Evolutionary conservation across 2,888 invertebrate species (phyloP), one percentile per base, ranked within the genome.

Genomic region (Drosophila hawaiiensis): DNA sequence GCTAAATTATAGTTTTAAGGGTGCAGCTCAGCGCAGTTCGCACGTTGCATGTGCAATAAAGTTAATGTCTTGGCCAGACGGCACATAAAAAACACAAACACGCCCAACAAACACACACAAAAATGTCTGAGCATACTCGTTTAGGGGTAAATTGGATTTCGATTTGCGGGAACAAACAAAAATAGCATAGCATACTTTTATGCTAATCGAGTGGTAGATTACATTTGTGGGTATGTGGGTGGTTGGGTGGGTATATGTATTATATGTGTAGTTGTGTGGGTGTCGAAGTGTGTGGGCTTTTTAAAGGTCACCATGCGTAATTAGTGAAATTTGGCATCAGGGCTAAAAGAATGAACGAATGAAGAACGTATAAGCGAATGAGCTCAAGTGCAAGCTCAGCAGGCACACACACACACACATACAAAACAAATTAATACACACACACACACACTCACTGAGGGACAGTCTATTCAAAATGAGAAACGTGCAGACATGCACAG

Each of bases 261-360:
- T 10, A 33, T 3, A 0, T 60, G 43, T 19, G 47, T 37, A 12
- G 49, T 5, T n/a, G 41, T 16, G 22, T 35, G 35, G 47, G 41
- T 62, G 43, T 39, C 28, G 37, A 55, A 14, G 7, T 74, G 47
- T 50, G 54, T 56, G n/a, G n/a, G 52, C 47, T 33, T 49, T 68
- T 80, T 79, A 77, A 81, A 79, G 79, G 79, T 79, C 79, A 77
- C 63, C 66, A 49, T 68, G 75, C 76, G 90, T 89, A 90, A 89
- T 90, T 87, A 86, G 89, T 90, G 82, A 90, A 90, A 85, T 84
- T 86, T 76, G 79, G 88, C 85, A 89, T 78, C 83, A 79, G 63
- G 60, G 83, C 82, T 79, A 64, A 67, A 58, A 67, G 53, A 80
- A 66, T 72, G 59, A 70, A 64, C 56, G 80, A 77, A 71, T 64